Conservation (phyloP, 2,888 invertebrate species). For the Slavum lentiscoides region DNA sequence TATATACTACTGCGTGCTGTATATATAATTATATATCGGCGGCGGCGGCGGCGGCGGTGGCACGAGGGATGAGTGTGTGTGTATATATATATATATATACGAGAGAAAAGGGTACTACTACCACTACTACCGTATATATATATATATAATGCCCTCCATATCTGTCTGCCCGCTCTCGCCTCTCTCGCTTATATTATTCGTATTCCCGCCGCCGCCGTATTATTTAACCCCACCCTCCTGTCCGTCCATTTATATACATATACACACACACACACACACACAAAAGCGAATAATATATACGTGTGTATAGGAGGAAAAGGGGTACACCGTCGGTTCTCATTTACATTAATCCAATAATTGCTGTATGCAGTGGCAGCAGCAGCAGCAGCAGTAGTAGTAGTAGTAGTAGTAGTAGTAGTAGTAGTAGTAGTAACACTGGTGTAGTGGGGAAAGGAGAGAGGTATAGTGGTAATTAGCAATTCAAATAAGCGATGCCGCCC, state of each 20-base stretch:
- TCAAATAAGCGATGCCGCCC: constrained; percentile 49
- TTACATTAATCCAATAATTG: constrained; percentile 93
- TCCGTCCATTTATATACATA: neutral
- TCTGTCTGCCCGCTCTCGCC: constrained; percentile 3
- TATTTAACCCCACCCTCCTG: constrained; percentile 37
- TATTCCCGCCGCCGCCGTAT: constrained; percentile 39
- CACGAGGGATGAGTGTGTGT: constrained; percentile 43
- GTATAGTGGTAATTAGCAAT: constrained; percentile 48
- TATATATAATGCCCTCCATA: neutral
- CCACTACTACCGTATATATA: neutral
- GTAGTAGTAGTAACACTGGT: constrained; percentile 37
- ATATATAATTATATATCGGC: constrained; percentile 49
- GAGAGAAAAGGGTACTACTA: constrained; percentile 47
- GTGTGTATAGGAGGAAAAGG: constrained; percentile 43
- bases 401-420: constrained; percentile 25
- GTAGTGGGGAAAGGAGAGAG: constrained; percentile 29
- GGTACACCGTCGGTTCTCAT: constrained; percentile 64
- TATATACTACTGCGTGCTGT: constrained; percentile 32
- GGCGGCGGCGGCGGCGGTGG: constrained; percentile 40
- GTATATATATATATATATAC: neutral
- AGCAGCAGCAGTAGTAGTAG: constrained; percentile 36
- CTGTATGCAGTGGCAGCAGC: constrained; percentile 58
- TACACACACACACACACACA: neutral
- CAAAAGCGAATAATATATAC: neutral
- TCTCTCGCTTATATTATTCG: constrained; percentile 37